Conservation (phyloP, 2,888 invertebrate genomes). For the Drosophila niveifrons region DNA sequence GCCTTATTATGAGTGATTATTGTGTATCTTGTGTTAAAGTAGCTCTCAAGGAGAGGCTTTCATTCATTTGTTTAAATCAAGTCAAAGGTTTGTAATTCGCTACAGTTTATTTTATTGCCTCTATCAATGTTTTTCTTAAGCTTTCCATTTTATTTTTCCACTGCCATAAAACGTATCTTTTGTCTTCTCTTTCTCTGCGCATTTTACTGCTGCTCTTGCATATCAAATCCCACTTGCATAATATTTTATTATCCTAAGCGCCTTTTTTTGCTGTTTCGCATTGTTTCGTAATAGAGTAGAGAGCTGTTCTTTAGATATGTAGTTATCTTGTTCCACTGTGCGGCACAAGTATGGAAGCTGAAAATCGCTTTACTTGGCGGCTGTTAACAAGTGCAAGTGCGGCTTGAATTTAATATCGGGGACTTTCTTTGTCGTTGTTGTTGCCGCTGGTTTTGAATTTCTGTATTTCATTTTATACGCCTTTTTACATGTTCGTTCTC, state of each 20-base stretch:
- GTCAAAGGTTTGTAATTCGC: background rate
- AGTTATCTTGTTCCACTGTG: constrained; percentile 45
- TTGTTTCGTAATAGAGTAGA: constrained; percentile 31
- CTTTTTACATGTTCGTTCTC: constrained; percentile 16
- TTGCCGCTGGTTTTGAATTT: constrained; percentile 62
- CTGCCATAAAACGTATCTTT: constrained; percentile 31
- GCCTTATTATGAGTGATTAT: background rate
- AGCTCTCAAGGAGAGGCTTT: background rate
- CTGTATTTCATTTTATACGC: constrained; percentile 64
- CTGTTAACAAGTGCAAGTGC: constrained; percentile 68
- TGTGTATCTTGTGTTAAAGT: background rate
- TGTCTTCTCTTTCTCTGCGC: constrained; percentile 21
- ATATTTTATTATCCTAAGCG: constrained; percentile 71
- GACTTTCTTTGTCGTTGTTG: constrained; percentile 52
- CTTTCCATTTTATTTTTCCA: background rate
- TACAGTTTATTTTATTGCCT: constrained; percentile 25
- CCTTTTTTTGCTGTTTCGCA: constrained; percentile 14
- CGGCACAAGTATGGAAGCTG: constrained; percentile 46
- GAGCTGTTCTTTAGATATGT: constrained; percentile 6
- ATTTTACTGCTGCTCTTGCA: constrained; percentile 46
- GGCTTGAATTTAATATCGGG: constrained; percentile 67
- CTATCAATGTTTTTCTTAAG: constrained; percentile 6
- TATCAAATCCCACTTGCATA: constrained; percentile 70
- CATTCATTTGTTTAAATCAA: background rate
- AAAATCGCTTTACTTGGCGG: constrained; percentile 34